phyloP scores from a whole-genome alignment of 2,888 invertebrate species.

The Pilophorus perplexus region DNA sequence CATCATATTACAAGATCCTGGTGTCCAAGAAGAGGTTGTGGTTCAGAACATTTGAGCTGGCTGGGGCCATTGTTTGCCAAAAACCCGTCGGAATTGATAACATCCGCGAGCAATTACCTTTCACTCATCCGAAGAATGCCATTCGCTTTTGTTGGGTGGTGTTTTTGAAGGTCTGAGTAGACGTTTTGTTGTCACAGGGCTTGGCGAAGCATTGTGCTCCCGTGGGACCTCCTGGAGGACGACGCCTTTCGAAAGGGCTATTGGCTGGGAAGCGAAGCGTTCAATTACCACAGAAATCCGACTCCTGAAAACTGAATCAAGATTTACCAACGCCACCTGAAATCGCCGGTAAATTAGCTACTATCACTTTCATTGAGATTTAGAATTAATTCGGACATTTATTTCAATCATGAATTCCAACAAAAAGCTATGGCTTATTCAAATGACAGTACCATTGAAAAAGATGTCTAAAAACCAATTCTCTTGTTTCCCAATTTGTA shows the following conservation, averaged over 20 bases:
- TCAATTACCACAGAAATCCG: too few species aligned
- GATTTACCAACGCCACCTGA: too few species aligned
- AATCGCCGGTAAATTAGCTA: too few species aligned
- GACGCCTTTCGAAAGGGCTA: slow-evolving; percentile 1
- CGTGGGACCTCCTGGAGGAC: slow-evolving; percentile 26
- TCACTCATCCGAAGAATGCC: slow-evolving; percentile 24
- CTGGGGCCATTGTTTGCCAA: slow-evolving; percentile 21
- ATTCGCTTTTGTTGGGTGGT: slow-evolving; percentile 17
- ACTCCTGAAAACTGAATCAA: too few species aligned
- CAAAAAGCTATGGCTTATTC: too few species aligned
- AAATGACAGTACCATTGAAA: too few species aligned
- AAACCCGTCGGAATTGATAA: slow-evolving; percentile 12
- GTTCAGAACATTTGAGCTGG: slow-evolving; percentile 7
- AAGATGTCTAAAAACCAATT: too few species aligned
- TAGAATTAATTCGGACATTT: too few species aligned
- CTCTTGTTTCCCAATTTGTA: too few species aligned
- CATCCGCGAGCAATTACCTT: slow-evolving; percentile 30
- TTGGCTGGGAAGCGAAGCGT: background rate
- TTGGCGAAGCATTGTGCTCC: slow-evolving; percentile 5
- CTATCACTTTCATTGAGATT: too few species aligned
- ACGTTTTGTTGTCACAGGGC: slow-evolving; percentile 1
- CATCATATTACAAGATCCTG: slow-evolving; percentile 20
- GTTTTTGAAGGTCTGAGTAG: background rate
- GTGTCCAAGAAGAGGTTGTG: background rate
- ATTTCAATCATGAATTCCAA: too few species aligned